Evolutionary conservation across 2,113 vertebrate genomes (phyloP).

Genomic region (Excalfactoria chinensis): DNA sequence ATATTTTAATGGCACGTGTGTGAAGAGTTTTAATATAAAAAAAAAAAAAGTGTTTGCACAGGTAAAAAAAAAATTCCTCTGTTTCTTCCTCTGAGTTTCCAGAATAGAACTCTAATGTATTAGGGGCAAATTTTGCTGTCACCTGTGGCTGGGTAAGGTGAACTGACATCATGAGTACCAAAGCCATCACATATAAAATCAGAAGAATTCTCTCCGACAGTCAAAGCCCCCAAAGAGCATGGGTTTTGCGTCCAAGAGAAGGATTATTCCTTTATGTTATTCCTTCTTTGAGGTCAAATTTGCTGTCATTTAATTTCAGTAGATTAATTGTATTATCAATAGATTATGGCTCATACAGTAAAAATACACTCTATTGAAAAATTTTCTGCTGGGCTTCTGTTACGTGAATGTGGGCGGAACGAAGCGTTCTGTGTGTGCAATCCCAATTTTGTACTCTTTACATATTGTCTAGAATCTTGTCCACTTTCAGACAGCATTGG

Average conservation of each 20-base stretch:
- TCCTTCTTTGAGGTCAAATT: neutral
- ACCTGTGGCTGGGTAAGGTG: neutral
- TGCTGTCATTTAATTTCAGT: neutral
- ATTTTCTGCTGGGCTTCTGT: neutral
- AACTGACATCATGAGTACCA: neutral
- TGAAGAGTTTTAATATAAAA: neutral
- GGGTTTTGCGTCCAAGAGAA: neutral
- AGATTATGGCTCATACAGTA: neutral
- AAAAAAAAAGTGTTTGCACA: neutral
- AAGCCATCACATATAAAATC: neutral
- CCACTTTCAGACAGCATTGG: neutral
- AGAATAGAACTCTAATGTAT: neutral
- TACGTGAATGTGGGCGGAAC: neutral
- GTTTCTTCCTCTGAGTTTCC: neutral
- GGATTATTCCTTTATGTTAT: rapidly evolving
- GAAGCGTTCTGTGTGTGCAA: neutral
- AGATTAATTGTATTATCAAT: neutral
- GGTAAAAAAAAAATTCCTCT: neutral
- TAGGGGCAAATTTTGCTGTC: neutral
- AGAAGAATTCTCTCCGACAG: neutral
- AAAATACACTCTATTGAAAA: neutral
- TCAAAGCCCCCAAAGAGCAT: neutral
- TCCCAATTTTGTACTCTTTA: neutral
- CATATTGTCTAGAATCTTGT: neutral
- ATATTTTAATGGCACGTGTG: neutral